Evolutionary conservation across 2,113 vertebrate genomes (phyloP).

Genomic region (Aleadryas rufinucha): DNA sequence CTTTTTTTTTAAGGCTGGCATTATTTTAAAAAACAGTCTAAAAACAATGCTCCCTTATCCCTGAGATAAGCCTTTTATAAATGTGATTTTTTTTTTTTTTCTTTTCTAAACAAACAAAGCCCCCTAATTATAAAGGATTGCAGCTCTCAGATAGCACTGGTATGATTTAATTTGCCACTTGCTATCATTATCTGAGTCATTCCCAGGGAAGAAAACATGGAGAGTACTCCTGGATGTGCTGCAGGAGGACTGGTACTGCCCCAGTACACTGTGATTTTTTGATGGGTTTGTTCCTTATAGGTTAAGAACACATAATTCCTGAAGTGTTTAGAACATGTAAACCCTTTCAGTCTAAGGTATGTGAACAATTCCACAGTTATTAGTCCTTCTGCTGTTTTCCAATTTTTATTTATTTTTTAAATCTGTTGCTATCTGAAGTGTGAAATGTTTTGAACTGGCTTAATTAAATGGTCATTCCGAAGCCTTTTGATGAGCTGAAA

Average conservation of each 20-base stretch:
- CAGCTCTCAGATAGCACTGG: conserved; percentile 21
- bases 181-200: conserved; percentile 35
- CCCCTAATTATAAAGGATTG: conserved; percentile 37
- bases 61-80: conserved; percentile 14
- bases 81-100: not conserved
- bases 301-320: not conserved
- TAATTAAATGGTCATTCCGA: not conserved
- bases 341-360: not conserved
- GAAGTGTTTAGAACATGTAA: not conserved
- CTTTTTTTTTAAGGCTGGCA: not conserved
- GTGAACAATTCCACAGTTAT: not conserved
- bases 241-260: not conserved
- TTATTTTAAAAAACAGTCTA: conserved; percentile 8
- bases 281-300: not conserved
- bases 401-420: not conserved
- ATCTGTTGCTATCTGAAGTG: not conserved
- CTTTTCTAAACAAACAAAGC: not conserved
- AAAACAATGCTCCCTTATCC: not conserved
- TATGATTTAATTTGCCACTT: conserved; percentile 54
- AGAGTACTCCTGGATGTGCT: not conserved
- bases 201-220: not conserved
- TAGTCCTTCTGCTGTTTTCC: not conserved
- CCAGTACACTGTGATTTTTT: not conserved
- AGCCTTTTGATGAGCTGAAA: not conserved
- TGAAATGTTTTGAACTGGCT: not conserved